Evolutionary conservation across 1,140 invertebrate species (phyloP).

Genomic region (Sminthurides bifidus): DNA sequence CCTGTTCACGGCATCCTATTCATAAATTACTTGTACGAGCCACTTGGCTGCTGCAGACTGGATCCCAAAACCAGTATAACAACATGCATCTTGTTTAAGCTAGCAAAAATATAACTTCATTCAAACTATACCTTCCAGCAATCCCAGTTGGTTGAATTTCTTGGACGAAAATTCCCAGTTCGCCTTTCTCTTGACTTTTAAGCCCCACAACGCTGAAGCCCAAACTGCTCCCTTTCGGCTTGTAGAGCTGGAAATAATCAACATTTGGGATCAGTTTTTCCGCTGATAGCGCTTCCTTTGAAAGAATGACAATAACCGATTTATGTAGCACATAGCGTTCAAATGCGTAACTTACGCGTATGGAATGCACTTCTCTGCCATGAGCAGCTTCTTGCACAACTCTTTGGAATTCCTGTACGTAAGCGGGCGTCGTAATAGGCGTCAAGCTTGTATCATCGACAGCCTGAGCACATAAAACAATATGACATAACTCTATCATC

Average conservation of each 20-base stretch:
- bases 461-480: too few species aligned
- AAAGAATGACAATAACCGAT: background rate
- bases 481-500: too few species aligned
- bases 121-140: constrained; percentile 49
- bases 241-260: constrained; percentile 45
- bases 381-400: constrained; percentile 50
- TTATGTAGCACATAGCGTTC: background rate
- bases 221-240: constrained; percentile 58
- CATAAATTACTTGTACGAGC: too few species aligned
- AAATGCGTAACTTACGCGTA: constrained; percentile 39
- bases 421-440: constrained; percentile 47
- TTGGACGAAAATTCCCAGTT: constrained; percentile 64
- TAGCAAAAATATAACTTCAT: background rate
- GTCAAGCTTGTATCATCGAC: constrained; percentile 9
- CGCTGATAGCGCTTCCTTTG: background rate
- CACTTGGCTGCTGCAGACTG: too few species aligned
- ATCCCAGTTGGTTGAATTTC: constrained; percentile 61
- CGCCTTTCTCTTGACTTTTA: constrained; percentile 53
- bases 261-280: background rate
- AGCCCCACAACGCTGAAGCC: constrained; percentile 66
- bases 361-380: constrained; percentile 49
- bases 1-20: too few species aligned
- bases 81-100: too few species aligned
- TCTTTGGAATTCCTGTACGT: constrained; percentile 51
- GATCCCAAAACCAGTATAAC: too few species aligned